phyloP scores from a whole-genome alignment of 1,140 invertebrate species.

The Limonius californicus region DNA sequence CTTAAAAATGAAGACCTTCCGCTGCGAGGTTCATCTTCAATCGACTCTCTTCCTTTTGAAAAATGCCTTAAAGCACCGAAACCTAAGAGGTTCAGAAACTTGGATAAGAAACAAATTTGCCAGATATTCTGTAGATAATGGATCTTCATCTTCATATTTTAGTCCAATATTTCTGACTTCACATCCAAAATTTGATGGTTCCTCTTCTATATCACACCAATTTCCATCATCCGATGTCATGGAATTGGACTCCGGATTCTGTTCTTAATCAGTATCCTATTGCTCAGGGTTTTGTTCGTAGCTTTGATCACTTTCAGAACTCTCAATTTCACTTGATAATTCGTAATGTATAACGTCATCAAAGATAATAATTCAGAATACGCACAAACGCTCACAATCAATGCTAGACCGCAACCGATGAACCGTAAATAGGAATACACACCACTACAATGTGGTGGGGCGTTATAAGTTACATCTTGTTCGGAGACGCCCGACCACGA shows the following conservation, averaged over 20 bases:
- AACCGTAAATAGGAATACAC: no score
- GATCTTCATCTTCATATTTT: background rate
- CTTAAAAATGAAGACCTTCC: no score
- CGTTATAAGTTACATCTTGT: background rate
- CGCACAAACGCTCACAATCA: background rate
- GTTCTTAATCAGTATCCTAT: background rate
- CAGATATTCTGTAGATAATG: constrained; percentile 7
- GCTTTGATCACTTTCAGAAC: background rate
- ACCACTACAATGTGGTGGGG: background rate
- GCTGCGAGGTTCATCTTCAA: no score
- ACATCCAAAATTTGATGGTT: no score
- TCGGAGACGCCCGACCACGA: background rate
- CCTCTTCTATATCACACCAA: constrained; percentile 7
- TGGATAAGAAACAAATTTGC: constrained; percentile 5
- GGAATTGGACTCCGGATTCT: background rate
- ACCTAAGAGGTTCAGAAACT: constrained; percentile 9
- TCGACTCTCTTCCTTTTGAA: no score
- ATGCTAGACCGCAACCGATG: background rate
- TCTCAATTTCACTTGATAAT: background rate
- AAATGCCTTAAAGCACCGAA: no score
- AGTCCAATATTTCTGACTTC: no score
- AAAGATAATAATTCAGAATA: background rate
- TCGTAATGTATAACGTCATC: background rate
- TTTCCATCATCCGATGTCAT: background rate
- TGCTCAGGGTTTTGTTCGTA: no score